Evolutionary conservation across 2,797 vertebrate species (phyloP), one percentile per base, ranked within the genome.

Genomic region (Sebastes trivittatus): DNA sequence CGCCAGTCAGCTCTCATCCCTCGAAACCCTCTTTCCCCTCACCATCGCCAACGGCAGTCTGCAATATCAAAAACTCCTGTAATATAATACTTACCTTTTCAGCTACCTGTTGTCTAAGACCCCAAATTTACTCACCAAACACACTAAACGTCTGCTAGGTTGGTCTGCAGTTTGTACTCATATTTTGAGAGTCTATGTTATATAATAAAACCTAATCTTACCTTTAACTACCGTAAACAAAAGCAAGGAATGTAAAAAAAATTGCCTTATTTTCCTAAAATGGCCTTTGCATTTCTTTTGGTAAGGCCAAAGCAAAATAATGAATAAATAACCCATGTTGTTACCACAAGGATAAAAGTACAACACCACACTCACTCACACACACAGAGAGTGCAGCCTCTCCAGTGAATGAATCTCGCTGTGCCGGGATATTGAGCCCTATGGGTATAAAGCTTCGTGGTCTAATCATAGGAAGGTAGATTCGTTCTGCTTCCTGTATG

Each of bases 401-500:
- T 61, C 22, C 23, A 14, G 49, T 76, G 62, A 79, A 34, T 62
- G 58, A 61, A 38, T 30, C 56, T 58, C 49, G 23, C 22, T 49
- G 56, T 62, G 59, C 54, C 11, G 18, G 60, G 61, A 62, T 79
- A 71, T 76, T 72, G 36, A 72, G 46, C 49, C 77, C 73, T 76
- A 16, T 23, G 36, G 68, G 49, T 46, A 9, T 9, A 22, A 13
- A 75, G 46, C 27, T 11, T 20, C 2, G 3, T 27, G 46, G 29
- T 79, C 67, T 72, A 56, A 72, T 79, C 72, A 79, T 36, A 69
- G 30, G 59, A 8, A 22, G 22, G n/a, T 25, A 56, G 22, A 75
- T 79, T 75, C 46, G 66, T 79, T 71, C 23, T 72, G 42, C 61
- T 46, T 54, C 22, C 69, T 73, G 32, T 72, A 56, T 77, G 67